A percentile compares a stretch with the other conserved stretches of the same genome.
Evolutionary conservation across 2,113 vertebrate genomes (phyloP).

Genomic region (Astur gentilis): DNA sequence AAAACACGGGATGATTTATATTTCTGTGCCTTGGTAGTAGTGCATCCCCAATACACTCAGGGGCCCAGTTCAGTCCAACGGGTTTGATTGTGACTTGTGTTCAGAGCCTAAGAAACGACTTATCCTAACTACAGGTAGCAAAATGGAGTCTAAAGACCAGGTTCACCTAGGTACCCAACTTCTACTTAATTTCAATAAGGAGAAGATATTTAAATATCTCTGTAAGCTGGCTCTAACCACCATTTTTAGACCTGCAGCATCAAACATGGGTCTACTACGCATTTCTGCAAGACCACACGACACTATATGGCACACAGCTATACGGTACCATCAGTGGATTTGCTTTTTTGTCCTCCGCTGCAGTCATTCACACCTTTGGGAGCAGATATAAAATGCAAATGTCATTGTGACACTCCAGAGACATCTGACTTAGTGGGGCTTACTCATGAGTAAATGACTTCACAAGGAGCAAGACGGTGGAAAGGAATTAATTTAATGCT

Average conservation of each 20-base stretch:
- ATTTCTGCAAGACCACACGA: not conserved
- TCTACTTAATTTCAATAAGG: not conserved
- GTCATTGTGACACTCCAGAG: conserved; percentile 15
- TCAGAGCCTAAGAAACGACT: not conserved
- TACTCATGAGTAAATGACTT: conserved; percentile 52
- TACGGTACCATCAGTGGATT: not conserved
- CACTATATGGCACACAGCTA: not conserved
- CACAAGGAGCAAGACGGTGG: not conserved
- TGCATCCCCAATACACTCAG: not conserved
- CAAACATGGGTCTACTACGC: not conserved
- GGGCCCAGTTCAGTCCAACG: not conserved
- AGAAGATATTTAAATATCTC: not conserved
- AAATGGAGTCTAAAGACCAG: not conserved
- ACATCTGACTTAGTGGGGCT: not conserved
- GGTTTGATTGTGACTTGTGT: not conserved
- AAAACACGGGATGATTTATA: not conserved
- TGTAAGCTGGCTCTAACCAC: not conserved
- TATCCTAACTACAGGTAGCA: not conserved
- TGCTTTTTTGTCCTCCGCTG: not conserved
- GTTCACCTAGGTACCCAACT: not conserved
- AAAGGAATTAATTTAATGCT: conserved; percentile 37
- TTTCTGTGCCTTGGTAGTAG: not conserved
- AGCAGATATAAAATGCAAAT: conserved; percentile 7
- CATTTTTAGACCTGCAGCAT: not conserved
- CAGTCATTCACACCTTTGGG: not conserved